Base-by-base conservation (phyloP, 2,113 vertebrate species). In the Cebus imitator region DNA sequence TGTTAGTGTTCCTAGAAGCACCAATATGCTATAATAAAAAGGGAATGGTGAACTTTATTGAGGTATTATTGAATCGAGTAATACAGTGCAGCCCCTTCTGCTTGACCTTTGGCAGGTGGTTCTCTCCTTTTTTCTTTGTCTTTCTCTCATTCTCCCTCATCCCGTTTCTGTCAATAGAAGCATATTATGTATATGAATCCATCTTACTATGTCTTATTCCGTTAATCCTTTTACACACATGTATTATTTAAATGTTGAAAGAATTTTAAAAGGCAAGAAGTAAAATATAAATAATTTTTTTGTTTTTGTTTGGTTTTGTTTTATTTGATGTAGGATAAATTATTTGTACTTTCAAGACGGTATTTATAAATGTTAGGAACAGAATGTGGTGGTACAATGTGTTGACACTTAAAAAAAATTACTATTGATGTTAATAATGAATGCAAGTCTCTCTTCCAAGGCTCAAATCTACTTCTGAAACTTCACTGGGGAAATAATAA, bases 41-140 rank as follows among this genome's bases (percentile, higher is more conserved):
- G 96, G 97, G 78, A 98, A 97, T 40, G 79, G 82, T 97, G 98
- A 98, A 98, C 97, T 98, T 97, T 88, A 25, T 79, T 73, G 98
- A 90, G 92, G 95, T 95, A 94, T 98, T 93, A 85, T 5, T 93
- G 97, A 97, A 90, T 96, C 95, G 95, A 97, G 87, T 96, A 98
- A 98, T 58, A 97, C 90, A 91, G n/a, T 25, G 52, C 40, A 57
- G 23, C n/a, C 40, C 64, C 85, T 73, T 84, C 80, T 66, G 27
- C 68, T 86, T 93, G 92, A 97, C 82, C 82, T 97, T 96, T 91
- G 68, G 35, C 72, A 89, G 50, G 48, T 68, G 35, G 40, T n/a
- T 94, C 23, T 88, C 32, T 40, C 27, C 27, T 43, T 82, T 90
- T 87, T 90, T 64, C 27, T 5, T 78, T 96, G 68, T 48, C 50